A percentile compares a stretch with the other conserved stretches of the same genome.
phyloP scores from a whole-genome alignment of 2,113 vertebrate species.

The Carassius carassius region DNA sequence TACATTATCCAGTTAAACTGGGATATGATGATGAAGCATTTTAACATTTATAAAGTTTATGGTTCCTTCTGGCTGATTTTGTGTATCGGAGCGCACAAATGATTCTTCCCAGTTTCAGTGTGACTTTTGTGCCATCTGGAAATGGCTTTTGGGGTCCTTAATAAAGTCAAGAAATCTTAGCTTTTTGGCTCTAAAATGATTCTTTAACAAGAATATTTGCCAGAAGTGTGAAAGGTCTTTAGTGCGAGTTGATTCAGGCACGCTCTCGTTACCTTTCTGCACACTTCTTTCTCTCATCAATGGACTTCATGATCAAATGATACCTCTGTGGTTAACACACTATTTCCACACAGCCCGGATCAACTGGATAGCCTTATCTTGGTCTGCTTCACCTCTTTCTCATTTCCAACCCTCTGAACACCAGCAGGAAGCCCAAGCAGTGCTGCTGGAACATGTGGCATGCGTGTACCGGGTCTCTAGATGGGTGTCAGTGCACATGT shows the following conservation, averaged over 20 bases:
- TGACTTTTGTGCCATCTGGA: slow-evolving; percentile 27
- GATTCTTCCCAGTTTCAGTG: slow-evolving; percentile 1
- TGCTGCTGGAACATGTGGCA: not conserved
- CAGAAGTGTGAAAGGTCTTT: slow-evolving; percentile 28
- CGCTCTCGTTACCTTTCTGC: slow-evolving; percentile 12
- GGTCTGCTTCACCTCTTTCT: not conserved
- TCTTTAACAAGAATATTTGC: slow-evolving; percentile 24
- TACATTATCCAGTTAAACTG: not conserved
- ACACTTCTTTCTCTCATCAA: slow-evolving; percentile 4
- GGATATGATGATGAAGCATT: not conserved
- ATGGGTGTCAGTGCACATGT: slow-evolving; percentile 9
- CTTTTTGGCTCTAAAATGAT: not conserved
- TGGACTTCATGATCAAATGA: slow-evolving; percentile 23
- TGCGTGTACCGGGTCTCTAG: not conserved
- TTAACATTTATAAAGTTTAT: not conserved
- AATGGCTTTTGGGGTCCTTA: not conserved
- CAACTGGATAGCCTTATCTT: not conserved
- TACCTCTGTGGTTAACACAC: not conserved
- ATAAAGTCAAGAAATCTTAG: slow-evolving; percentile 21
- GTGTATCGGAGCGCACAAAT: not conserved
- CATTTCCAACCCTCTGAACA: not conserved
- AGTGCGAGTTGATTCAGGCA: not conserved
- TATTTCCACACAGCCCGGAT: not conserved
- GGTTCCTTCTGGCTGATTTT: not conserved
- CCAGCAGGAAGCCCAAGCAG: not conserved